phyloP scores from a whole-genome alignment of 2,888 invertebrate species.

The Hirtodrosophila trivittata region DNA sequence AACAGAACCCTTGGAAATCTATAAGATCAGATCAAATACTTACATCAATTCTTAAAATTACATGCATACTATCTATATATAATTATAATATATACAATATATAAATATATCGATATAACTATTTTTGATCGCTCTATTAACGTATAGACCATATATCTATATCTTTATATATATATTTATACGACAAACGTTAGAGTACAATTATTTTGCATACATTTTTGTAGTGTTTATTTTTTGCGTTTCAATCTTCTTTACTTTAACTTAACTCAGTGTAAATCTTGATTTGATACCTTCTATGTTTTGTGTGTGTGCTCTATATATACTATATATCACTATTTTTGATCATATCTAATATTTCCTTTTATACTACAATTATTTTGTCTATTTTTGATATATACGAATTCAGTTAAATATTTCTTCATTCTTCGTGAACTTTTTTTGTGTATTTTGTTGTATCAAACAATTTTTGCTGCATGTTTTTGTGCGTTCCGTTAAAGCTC shows the following conservation, averaged over 20 bases:
- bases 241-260: constrained; percentile 45
- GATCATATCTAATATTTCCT: constrained; percentile 12
- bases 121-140: constrained; percentile 50
- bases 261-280: constrained; percentile 46
- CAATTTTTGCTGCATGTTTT: constrained; percentile 66
- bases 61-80: constrained; percentile 47
- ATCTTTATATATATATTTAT: constrained; percentile 28
- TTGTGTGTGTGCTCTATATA: constrained; percentile 29
- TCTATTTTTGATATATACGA: background rate
- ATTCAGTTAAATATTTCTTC: no score
- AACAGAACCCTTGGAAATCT: constrained; percentile 4
- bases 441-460: constrained; percentile 16
- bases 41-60: constrained; percentile 41
- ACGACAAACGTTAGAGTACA: constrained; percentile 32
- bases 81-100: constrained; percentile 20
- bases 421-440: no score
- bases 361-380: constrained; percentile 9
- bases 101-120: constrained; percentile 38
- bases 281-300: constrained; percentile 13
- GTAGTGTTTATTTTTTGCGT: constrained; percentile 67
- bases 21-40: constrained; percentile 37
- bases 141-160: constrained; percentile 33
- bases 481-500: constrained; percentile 53
- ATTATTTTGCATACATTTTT: constrained; percentile 70
- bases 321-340: no score